These are phyloP conservation scores for Galemys pyrenaicus DNA, from an alignment of 2,113 vertebrate species.

Conservation along the genomic window DNA sequence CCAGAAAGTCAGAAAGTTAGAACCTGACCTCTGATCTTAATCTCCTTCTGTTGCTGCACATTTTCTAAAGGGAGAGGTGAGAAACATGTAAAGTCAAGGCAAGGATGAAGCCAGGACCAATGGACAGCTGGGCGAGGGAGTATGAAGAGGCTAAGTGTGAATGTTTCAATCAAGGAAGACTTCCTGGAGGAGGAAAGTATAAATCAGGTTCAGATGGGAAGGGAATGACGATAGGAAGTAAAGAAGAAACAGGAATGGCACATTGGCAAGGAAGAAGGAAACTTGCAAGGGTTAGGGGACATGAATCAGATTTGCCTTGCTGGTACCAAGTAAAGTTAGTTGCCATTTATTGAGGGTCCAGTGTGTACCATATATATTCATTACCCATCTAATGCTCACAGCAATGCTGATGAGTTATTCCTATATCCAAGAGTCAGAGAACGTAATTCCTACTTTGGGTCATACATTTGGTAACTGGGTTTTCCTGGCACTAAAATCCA, in stretches of 20 bases:
- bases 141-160: background rate
- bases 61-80: background rate
- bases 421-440: background rate
- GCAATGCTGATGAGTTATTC: background rate
- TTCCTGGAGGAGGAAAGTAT: constrained; percentile 38
- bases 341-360: background rate
- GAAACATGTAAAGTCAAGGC: background rate
- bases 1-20: background rate
- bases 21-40: constrained; percentile 2
- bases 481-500: background rate
- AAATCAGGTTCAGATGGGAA: background rate
- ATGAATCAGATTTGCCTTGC: background rate
- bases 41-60: background rate
- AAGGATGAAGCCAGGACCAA: background rate
- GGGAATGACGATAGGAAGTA: background rate
- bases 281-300: background rate
- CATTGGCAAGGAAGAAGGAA: background rate
- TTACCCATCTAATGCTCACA: background rate
- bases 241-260: background rate
- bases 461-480: background rate
- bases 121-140: background rate
- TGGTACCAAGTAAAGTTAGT: background rate
- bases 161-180: background rate
- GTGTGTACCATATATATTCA: background rate
- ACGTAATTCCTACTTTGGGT: background rate